Evolutionary conservation across 2,113 vertebrate genomes (phyloP).

Genomic region (Phasianus colchicus): DNA sequence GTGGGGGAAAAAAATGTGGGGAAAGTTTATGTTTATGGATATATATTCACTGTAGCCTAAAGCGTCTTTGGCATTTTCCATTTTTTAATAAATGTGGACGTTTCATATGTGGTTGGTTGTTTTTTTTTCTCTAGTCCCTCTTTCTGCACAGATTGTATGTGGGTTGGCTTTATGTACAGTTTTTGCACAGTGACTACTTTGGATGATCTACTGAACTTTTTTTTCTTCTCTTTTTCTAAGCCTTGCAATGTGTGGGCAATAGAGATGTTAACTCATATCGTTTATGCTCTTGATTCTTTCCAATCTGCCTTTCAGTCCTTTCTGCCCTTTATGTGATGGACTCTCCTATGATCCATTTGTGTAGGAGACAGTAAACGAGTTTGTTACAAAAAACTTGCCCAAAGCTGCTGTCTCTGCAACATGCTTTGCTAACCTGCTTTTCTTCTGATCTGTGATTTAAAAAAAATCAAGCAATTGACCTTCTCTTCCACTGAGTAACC

Average conservation of each 20-base stretch:
- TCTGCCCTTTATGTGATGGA: not conserved
- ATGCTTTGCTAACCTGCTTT: not conserved
- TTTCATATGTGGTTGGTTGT: not conserved
- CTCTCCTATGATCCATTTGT: not conserved
- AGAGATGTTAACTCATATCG: not conserved
- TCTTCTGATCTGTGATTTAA: not conserved
- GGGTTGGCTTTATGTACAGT: slow-evolving; percentile 7
- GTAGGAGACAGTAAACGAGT: not conserved
- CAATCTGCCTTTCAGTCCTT: not conserved
- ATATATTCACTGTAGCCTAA: not conserved
- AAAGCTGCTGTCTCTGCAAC: accelerated
- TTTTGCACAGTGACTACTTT: slow-evolving; percentile 3
- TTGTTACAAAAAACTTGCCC: not conserved
- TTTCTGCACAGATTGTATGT: slow-evolving; percentile 39
- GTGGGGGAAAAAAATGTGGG: too few relatives aligned
- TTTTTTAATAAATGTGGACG: not conserved
- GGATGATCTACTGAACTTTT: not conserved
- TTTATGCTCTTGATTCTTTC: not conserved
- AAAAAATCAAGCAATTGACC: not conserved
- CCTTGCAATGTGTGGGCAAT: not conserved
- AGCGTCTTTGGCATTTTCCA: not conserved
- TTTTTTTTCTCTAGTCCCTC: not conserved
- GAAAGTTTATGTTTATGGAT: not conserved
- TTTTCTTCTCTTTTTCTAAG: not conserved
- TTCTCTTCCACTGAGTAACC: slow-evolving; percentile 2